Base-by-base conservation (phyloP, 1,140 invertebrate genomes). In the Zaprionus africanus region DNA sequence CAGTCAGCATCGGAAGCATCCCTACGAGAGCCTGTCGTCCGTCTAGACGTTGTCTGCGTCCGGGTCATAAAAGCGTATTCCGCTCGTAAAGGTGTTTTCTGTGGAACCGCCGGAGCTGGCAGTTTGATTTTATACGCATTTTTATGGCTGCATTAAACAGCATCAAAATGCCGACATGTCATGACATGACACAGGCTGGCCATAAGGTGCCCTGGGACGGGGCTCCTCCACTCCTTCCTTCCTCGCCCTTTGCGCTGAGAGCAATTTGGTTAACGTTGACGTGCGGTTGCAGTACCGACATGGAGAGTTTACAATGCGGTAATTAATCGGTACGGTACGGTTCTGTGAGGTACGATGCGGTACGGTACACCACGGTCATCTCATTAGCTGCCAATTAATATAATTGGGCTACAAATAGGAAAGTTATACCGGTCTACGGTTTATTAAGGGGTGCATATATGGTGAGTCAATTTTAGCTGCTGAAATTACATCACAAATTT, bases 91-190 rank as follows among this genome's bases (percentile, higher is more conserved):
- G 78, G 74, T 79, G 74, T 68, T 70, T 31, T n/a, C 19, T 26
- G 22, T 17, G 17, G 17, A 34, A 17, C 46, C 49, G 12, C 3
- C 62, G 17, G 41, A 54, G 76, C 53, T 59, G 59, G 53, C 76
- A 78, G 72, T 78, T 79, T 79, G 78, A 79, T 79, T 79, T 79
- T 79, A 79, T 79, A 72, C 74, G 67, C 67, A 77, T 59, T 79
- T 79, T 79, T 79, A 79, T 79, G 74, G 59, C 63, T 63, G 59
- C 67, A 72, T 76, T 76, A 79, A 76, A 38, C 73, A 62, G 41
- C 43, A 49, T 61, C 68, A 24, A 61, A 53, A 34, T n/a, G 46
- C 19, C 61, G 57, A 67, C 57, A 62, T 65, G 69, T 73, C 73
- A 65, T 67, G 70, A 77, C 46, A 51, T 51, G 46, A 51, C 46